Percentiles rank a stretch among this genome's conserved stretches.
Conservation (phyloP, 1,140 invertebrate genomes). For the Plectrocnemia conspersa region DNA sequence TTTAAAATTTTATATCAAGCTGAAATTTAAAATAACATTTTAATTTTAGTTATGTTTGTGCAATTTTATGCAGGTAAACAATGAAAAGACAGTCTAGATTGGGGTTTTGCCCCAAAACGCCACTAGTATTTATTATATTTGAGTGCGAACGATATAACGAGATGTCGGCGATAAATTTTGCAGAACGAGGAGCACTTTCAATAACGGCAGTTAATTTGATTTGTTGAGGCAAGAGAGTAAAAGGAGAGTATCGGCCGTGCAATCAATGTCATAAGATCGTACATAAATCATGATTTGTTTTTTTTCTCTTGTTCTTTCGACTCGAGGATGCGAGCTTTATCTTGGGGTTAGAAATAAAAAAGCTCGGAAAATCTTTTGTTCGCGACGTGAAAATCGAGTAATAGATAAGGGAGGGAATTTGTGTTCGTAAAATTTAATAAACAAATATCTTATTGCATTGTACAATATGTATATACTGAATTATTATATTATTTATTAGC, state of each 20-base stretch:
- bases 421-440: too few relatives aligned
- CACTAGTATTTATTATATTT: constrained; percentile 7
- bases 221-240: constrained; percentile 22
- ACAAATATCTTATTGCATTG: too few relatives aligned
- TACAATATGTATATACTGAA: too few relatives aligned
- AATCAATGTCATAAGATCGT: constrained; percentile 24
- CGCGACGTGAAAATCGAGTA: too few relatives aligned
- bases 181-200: constrained; percentile 24
- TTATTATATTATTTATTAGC: too few relatives aligned
- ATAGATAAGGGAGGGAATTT: too few relatives aligned
- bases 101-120: background rate
- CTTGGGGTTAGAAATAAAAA: too few relatives aligned
- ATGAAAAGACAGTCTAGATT: background rate
- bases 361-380: too few relatives aligned
- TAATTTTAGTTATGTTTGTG: background rate
- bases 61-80: background rate
- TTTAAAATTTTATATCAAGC: too few relatives aligned
- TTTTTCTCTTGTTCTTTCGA: too few relatives aligned
- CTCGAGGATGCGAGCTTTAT: too few relatives aligned
- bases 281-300: constrained; percentile 28
- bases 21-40: too few relatives aligned
- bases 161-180: background rate
- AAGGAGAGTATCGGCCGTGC: constrained; percentile 15
- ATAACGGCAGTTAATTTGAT: constrained; percentile 32
- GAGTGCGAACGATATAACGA: background rate